Base-by-base conservation (phyloP, 2,113 vertebrate genomes). In the Thomomys bottae region DNA sequence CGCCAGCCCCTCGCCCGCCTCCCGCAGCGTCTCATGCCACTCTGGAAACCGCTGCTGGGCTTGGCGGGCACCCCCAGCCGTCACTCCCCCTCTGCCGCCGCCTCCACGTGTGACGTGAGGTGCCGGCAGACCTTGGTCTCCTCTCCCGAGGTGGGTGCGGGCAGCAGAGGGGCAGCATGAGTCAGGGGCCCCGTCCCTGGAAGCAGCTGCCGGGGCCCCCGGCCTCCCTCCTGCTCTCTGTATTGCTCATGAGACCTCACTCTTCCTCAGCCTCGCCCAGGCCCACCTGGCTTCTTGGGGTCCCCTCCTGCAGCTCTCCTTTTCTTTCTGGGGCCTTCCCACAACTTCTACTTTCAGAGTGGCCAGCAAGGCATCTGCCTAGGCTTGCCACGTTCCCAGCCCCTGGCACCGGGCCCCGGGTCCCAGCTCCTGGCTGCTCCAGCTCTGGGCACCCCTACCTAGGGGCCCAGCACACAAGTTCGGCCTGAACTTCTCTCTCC, bases 71-170 rank as follows among this genome's bases (percentile, higher is more conserved):
- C 4, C 2, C 26, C 0, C 38, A 67, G 59, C n/a, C n/a, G n/a
- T n/a, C n/a, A n/a, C n/a, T n/a, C n/a, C n/a, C n/a, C n/a, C n/a
- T n/a, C n/a, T n/a, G n/a, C n/a, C n/a, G n/a, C n/a, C 49, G n/a
- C 34, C 26, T 18, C 40, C 77, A 1, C 9, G 68, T 14, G 4
- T 3, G 24, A 15, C 3, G 1, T 3, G 23, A 67, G 68, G 10
- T 4, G 2, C 5, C 0, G 8, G 87, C 63, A 38, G 18, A 10
- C 40, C 3, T 38, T 12, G 59, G 23, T 4, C 21, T 40, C 54
- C 0, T 0, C 0, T 15, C 49, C 45, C 38, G 0, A 0, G 67
- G 68, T 10, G 6, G n/a, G 18, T 5, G 21, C 1, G 15, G 82
- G 54, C 15, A n/a, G 28, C 42, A 14, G 1, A 32, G 11, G 17